Conservation (phyloP, 2,888 invertebrate species). For the Catonia carolina region DNA sequence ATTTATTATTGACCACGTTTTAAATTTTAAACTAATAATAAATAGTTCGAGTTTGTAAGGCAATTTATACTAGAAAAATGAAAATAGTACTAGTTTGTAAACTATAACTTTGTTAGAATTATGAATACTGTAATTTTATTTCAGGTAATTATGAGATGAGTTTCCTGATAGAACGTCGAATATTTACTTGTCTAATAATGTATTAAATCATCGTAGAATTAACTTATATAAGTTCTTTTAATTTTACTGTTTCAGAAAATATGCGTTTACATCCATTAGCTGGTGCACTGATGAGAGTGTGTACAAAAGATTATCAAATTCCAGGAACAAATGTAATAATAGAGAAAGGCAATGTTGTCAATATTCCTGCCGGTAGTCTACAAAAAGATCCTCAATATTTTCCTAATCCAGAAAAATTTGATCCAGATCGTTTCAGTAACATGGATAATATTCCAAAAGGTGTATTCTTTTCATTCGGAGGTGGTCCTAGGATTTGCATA, state of each 20-base stretch:
- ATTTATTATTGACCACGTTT: too few species aligned
- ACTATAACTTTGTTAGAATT: too few species aligned
- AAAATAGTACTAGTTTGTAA: too few species aligned
- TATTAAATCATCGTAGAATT: not conserved
- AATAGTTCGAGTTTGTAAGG: too few species aligned
- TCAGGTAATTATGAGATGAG: too few species aligned
- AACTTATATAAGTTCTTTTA: not conserved
- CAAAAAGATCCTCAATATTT: conserved; percentile 26
- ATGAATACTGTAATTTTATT: too few species aligned
- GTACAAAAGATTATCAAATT: conserved; percentile 10
- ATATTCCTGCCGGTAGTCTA: conserved; percentile 8
- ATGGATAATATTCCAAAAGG: too few species aligned
- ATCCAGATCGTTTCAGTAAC: conserved; percentile 17
- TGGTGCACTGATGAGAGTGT: conserved; percentile 1
- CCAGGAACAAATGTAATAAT: conserved; percentile 10
- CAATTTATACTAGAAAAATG: too few species aligned
- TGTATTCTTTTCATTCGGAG: too few species aligned
- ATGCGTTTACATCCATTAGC: conserved; percentile 5
- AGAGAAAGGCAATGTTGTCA: conserved; percentile 11
- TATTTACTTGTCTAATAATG: not conserved
- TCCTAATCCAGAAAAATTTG: conserved; percentile 14
- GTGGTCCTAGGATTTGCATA: too few species aligned
- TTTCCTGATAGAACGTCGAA: not conserved
- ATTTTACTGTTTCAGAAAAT: conserved; percentile 5
- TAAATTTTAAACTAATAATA: too few species aligned